These are phyloP conservation scores for Tragulus kanchil DNA, from an alignment of 2,113 vertebrate species.

Conservation along the genomic window DNA sequence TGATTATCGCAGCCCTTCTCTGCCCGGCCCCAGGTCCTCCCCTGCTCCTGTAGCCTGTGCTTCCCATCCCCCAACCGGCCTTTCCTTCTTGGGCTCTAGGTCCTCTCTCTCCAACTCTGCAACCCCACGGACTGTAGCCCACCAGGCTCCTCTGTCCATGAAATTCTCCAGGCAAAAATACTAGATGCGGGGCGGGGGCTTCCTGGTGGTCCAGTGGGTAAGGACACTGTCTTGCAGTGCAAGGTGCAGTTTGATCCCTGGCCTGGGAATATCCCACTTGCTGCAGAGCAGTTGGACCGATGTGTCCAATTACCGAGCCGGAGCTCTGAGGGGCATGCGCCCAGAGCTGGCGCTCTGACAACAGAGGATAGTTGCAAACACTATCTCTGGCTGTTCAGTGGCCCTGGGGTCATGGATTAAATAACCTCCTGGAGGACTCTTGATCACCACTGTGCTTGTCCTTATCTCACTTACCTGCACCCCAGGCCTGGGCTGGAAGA, in stretches of 20 bases:
- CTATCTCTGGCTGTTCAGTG: accelerated
- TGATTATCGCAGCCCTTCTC: neutral
- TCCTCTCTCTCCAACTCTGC: neutral
- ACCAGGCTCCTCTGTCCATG: neutral
- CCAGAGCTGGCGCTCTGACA: too few relatives aligned
- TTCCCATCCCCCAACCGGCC: neutral
- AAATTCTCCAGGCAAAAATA: neutral
- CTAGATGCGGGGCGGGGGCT: too few relatives aligned
- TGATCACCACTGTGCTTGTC: neutral
- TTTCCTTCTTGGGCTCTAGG: neutral
- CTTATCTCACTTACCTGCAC: neutral
- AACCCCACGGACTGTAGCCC: neutral
- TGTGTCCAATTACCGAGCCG: too few relatives aligned
- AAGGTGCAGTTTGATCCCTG: too few relatives aligned
- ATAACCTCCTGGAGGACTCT: neutral
- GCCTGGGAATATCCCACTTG: too few relatives aligned
- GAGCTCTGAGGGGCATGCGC: too few relatives aligned
- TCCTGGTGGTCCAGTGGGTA: too few relatives aligned
- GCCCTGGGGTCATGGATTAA: neutral
- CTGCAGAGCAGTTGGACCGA: too few relatives aligned
- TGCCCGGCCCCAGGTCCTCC: neutral
- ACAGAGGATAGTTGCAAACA: neutral
- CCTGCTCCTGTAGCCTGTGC: accelerated
- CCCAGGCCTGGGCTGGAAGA: neutral
- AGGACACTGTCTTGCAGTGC: too few relatives aligned